Percentiles rank a stretch among this genome's conserved stretches.
These are phyloP conservation scores for Ivindomyrus marchei DNA, from an alignment of 2,113 vertebrate species.

Conservation along the genomic window DNA sequence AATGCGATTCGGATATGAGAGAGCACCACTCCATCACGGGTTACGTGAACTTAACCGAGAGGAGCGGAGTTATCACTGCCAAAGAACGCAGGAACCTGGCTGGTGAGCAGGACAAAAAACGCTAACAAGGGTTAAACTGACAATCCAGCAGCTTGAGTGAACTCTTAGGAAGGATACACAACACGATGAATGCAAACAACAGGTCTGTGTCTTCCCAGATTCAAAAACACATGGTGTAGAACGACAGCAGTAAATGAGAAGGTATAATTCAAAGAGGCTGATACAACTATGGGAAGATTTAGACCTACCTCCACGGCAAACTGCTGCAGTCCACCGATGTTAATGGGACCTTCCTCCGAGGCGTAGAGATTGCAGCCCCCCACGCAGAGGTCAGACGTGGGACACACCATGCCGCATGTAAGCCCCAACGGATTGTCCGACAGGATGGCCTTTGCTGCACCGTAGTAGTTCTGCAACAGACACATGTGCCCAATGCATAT, in stretches of 20 bases:
- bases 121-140: not conserved
- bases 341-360: conserved; percentile 73
- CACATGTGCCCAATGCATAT: not conserved
- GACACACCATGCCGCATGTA: conserved; percentile 81
- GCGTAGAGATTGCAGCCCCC: conserved; percentile 76
- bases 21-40: conserved; percentile 33
- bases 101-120: not conserved
- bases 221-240: not conserved
- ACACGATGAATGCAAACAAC: not conserved
- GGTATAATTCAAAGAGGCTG: not conserved
- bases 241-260: not conserved
- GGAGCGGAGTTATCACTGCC: conserved; percentile 12
- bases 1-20: conserved; percentile 33
- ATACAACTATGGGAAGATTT: not conserved
- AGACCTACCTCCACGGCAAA: conserved; percentile 68
- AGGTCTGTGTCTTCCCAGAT: not conserved
- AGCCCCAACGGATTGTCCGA: conserved; percentile 80
- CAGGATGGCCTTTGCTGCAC: conserved; percentile 75
- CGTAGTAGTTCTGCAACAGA: conserved; percentile 72
- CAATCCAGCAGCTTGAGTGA: not conserved
- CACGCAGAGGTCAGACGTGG: conserved; percentile 80
- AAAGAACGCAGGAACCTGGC: not conserved
- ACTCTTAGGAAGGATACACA: not conserved
- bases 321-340: conserved; percentile 74
- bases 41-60: conserved; percentile 33